Evolutionary conservation across 2,797 vertebrate species (phyloP), one percentile per base, ranked within the genome.

Genomic region (Tarsius wallacei): DNA sequence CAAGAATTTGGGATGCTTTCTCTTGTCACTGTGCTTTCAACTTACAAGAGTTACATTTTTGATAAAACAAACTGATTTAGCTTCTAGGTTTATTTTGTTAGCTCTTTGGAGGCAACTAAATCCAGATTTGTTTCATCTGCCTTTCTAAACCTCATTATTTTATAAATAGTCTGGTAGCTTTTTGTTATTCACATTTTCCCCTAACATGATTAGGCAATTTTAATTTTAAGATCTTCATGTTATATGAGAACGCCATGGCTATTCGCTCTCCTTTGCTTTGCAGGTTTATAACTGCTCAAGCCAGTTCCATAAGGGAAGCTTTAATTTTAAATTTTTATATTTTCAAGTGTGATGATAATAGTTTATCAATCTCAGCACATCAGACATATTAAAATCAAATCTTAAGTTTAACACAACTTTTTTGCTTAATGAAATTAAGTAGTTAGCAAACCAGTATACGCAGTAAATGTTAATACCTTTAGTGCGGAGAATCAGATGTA

Each of bases 1-100:
- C 91, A 91, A 93, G 51, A 97, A 83, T 80, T 71, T 83, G 28
- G 88, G 36, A 64, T 77, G 61, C 51, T 94, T 83, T 70, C 36
- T 53, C 33, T 42, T 42, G 3, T 73, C 42, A 57, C 15, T 70
- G n/a, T 68, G 68, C 17, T 96, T 86, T 90, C 47, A 33, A 82
- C 15, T 76, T 51, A 42, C 10, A 93, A 57, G 16, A 76, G 83
- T 16, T 55, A 19, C 24, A 94, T 59, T 91, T 94, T 85, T 77
- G 68, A 80, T 28, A 82, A 12, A 14, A 66, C 49, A 85, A 87
- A 87, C 26, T 57, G 61, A 73, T 66, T 73, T 68, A 93, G 22
- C 16, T 70, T 51, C 16, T 71, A 53, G 16, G 42, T 81, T 94
- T 94, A 42, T 42, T 42, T 42, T 94, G 19, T 68, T 68, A 81